A percentile compares a stretch with the other conserved stretches of the same genome.
phyloP scores from a whole-genome alignment of 2,888 invertebrate species.

The Matsumyia berberina region DNA sequence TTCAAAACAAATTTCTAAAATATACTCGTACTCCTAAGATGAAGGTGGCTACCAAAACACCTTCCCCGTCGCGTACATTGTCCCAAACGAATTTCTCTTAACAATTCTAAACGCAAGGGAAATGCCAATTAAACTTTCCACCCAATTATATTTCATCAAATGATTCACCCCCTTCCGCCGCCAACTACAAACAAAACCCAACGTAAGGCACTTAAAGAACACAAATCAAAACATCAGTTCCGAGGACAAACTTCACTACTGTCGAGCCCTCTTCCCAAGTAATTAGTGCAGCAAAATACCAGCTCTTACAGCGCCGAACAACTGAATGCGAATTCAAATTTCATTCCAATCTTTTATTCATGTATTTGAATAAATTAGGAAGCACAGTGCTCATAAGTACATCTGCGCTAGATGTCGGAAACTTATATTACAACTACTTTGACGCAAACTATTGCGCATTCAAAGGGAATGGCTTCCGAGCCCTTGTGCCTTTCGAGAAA shows the following conservation, averaged over 20 bases:
- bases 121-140: not conserved
- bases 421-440: slow-evolving; percentile 6
- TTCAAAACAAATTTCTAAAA: no score
- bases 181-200: not conserved
- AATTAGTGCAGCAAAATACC: slow-evolving; percentile 67
- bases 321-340: slow-evolving; percentile 58
- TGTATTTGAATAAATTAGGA: slow-evolving; percentile 64
- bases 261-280: slow-evolving; percentile 37
- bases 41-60: no score
- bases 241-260: slow-evolving; percentile 27
- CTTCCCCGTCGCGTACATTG: no score
- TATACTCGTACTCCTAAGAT: no score
- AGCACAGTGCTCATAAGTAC: slow-evolving; percentile 57
- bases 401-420: slow-evolving; percentile 31
- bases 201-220: slow-evolving; percentile 13
- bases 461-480: slow-evolving; percentile 29
- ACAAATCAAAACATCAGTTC: slow-evolving; percentile 56
- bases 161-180: not conserved
- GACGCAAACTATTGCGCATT: slow-evolving; percentile 48
- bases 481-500: slow-evolving; percentile 44
- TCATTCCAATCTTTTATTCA: slow-evolving; percentile 66
- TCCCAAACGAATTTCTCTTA: no score
- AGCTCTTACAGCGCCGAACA: slow-evolving; percentile 44
- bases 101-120: no score
- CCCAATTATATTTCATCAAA: slow-evolving; percentile 43